A percentile compares a stretch with the other conserved stretches of the same genome.
Evolutionary conservation across 2,797 vertebrate genomes (phyloP).

Genomic region (Clarias fuscus): DNA sequence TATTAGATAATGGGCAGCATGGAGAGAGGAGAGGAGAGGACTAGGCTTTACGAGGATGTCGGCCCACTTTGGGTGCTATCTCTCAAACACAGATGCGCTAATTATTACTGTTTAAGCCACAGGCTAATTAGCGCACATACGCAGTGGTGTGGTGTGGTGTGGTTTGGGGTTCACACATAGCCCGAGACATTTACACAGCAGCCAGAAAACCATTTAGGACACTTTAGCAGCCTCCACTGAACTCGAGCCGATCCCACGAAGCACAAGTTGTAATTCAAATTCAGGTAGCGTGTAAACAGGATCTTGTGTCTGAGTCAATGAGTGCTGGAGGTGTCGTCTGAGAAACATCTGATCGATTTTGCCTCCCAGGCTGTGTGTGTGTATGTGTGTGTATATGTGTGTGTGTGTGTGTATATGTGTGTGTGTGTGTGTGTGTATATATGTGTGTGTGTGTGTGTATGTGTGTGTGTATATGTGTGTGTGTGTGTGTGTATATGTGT

Average conservation of each 20-base stretch:
- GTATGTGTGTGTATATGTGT: not conserved
- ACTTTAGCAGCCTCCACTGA: not conserved
- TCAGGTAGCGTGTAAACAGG: constrained; percentile 15
- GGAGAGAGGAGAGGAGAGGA: constrained; percentile 40
- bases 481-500: no score
- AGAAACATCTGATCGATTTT: not conserved
- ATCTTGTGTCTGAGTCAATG: constrained; percentile 5
- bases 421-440: not conserved
- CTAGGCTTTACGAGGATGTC: constrained; percentile 40
- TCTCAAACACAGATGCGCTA: constrained; percentile 64
- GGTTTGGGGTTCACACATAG: not conserved
- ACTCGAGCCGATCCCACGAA: not conserved
- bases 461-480: no score
- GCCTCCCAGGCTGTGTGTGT: not conserved
- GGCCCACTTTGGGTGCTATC: constrained; percentile 58
- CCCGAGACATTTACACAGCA: not conserved
- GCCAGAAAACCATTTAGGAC: not conserved
- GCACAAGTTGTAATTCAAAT: not conserved
- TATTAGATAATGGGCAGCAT: constrained; percentile 64
- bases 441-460: no score
- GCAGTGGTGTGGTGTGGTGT: not conserved
- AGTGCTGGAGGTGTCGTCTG: not conserved
- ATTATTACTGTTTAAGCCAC: constrained; percentile 65
- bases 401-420: no score
- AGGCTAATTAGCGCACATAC: constrained; percentile 44